Conservation (phyloP, 2,113 vertebrate species). For the Manacus vitellinus region DNA sequence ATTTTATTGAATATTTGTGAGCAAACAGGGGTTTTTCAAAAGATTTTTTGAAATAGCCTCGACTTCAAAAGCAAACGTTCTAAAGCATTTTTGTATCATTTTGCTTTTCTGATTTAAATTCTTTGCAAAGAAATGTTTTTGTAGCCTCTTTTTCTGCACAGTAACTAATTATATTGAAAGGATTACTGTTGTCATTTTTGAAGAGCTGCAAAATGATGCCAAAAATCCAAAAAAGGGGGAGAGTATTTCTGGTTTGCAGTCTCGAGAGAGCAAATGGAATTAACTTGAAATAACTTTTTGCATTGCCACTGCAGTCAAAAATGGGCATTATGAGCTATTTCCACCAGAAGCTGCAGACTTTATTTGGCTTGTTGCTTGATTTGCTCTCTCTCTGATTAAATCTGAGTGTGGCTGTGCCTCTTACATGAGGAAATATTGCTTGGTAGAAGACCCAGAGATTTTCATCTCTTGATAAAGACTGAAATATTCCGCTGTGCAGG, state of each 20-base stretch:
- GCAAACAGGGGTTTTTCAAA: neutral
- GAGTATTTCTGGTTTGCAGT: neutral
- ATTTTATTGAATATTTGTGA: neutral
- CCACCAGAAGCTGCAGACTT: neutral
- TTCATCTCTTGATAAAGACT: neutral
- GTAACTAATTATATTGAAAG: neutral
- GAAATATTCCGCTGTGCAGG: neutral
- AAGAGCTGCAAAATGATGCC: neutral
- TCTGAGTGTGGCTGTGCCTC: neutral
- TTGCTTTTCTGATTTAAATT: neutral
- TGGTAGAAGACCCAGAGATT: neutral
- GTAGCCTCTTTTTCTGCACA: neutral
- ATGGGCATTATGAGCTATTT: neutral
- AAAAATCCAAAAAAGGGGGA: neutral
- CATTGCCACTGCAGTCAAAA: neutral
- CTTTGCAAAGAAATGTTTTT: neutral
- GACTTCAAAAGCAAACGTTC: neutral
- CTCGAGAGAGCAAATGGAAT: slow-evolving; percentile 14
- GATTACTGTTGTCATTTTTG: neutral
- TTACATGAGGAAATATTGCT: neutral
- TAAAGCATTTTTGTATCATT: neutral
- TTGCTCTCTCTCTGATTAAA: neutral
- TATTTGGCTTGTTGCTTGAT: neutral
- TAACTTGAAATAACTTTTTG: neutral
- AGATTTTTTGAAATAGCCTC: neutral